Base-by-base conservation (phyloP, 2,888 invertebrate genomes). In the Morpho helenor region DNA sequence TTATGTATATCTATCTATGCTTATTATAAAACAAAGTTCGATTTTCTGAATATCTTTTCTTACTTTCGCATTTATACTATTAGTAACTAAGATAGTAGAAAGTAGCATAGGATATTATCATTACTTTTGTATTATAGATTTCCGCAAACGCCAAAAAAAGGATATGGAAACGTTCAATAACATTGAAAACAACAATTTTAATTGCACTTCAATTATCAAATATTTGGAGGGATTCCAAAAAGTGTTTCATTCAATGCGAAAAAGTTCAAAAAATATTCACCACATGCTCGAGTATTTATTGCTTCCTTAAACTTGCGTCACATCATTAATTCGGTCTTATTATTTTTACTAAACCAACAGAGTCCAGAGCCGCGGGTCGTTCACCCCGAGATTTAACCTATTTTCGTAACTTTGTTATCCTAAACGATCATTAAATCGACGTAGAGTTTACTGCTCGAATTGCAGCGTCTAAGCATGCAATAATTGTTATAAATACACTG, bases 301-400 rank as follows among this genome's bases (percentile, higher is more conserved):
- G 69, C 76, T 79, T 79, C 77, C 81, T 72, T 60, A 59, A 68
- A 64, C 70, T 71, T 67, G 61, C 70, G 75, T 71, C 69, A 70
- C 68, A 66, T 60, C 59, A 69, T 68, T 63, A 65, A 68, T 66
- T 67, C 61, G 64, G 61, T 68, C 66, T 69, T 73, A 73, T 77
- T 74, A 77, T 80, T 84, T 85, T 86, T 82, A 82, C 76, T 77
- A 77, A 74, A 72, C 68, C 76, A 78, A 76, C 74, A 71, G 68
- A 73, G 63, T 63, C 77, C 74, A 71, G 68, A 73, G 63, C 63
- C 56, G 56, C 49, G 64, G 61, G 81, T 69, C 82, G 55, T 82
- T 84, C 76, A 84, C 82, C 83, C 75, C 56, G 46, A 48, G 56
- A 58, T 50, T 56, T 52, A 55, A 62, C 64, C 72, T 77, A 79